A percentile compares a stretch with the other conserved stretches of the same genome.
Evolutionary conservation across 35 echinoderm and acorn worm genomes (phyloP).

Genomic region (Apostichopus californicus): DNA sequence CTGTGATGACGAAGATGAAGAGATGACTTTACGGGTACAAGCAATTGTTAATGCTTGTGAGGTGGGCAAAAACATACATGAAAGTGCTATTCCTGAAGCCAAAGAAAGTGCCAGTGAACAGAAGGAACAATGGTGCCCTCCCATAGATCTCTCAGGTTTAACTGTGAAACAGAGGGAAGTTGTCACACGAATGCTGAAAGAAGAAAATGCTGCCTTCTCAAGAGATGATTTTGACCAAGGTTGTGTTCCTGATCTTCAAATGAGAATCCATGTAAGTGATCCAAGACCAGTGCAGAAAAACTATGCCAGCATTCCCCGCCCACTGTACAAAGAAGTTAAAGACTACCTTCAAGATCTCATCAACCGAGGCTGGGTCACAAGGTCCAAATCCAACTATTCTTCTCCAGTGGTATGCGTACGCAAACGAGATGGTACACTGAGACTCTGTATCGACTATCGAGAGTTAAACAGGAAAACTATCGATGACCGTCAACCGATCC

Average conservation of each 20-base stretch:
- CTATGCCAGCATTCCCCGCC: slow-evolving; percentile 49
- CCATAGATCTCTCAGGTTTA: slow-evolving; percentile 43
- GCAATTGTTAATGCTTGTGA: too few species aligned
- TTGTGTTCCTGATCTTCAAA: slow-evolving; percentile 29
- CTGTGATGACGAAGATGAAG: too few species aligned
- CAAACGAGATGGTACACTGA: slow-evolving; percentile 56
- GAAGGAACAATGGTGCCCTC: slow-evolving; percentile 29
- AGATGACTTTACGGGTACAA: too few species aligned
- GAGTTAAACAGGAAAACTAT: slow-evolving; percentile 56
- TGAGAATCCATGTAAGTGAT: slow-evolving; percentile 49
- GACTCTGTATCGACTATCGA: slow-evolving; percentile 66
- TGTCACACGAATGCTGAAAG: slow-evolving; percentile 52
- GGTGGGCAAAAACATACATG: too few species aligned
- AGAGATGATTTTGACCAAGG: slow-evolving; percentile 65
- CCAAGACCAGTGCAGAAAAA: slow-evolving; percentile 63
- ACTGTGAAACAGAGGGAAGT: slow-evolving; percentile 15
- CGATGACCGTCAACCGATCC: slow-evolving; percentile 70
- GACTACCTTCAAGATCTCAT: slow-evolving; percentile 54
- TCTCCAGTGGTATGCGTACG: slow-evolving; percentile 76
- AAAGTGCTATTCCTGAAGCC: too few species aligned
- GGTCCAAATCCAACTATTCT: slow-evolving; percentile 52
- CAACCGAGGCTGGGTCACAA: slow-evolving; percentile 49
- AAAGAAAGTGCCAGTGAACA: background rate
- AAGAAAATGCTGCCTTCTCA: slow-evolving; percentile 61
- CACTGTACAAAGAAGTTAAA: slow-evolving; percentile 59